Evolutionary conservation across 2,888 invertebrate genomes (phyloP), one percentile per base, ranked within the genome.

Genomic region (Ectropis crepuscularia): DNA sequence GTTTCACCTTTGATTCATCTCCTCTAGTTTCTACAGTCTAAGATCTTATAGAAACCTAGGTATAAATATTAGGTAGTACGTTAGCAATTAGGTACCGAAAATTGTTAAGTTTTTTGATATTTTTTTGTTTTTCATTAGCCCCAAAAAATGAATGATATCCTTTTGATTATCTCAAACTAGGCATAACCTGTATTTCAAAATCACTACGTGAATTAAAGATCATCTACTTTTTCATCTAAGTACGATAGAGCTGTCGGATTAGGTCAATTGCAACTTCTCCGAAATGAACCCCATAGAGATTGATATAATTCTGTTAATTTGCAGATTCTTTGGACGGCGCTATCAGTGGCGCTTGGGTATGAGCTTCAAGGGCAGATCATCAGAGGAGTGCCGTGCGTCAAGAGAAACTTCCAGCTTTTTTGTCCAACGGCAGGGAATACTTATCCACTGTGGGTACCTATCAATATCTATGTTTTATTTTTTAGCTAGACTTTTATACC

Each of bases 371-470:
- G 97, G 65, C 97, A 98, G 88, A 94, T 97, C 73, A 96, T 98
- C 79, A 94, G 96, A 85, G 98, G 98, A 71, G 96, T 97, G 77
- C 98, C 98, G 65, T 98, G 98, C 88, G 96, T 98, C 82, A 97
- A 97, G 89, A 94, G 96, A 76, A 95, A 96, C 86, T 97, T 96
- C 90, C 98, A 98, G 86, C 94, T 98, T 63, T 98, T 97, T 89
- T 98, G 98, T 87, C 97, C 98, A 42, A 97, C 97, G 41, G 97
- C 98, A 67, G 98, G 98, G 74, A 97, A 96, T 83, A 96, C 96
- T 67, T 98, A 98, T 92, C 98, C 98, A 76, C 94, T 96, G 98
- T 98, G 93, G 96, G 81, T 79, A 28, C 4, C 16, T 28, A 2
- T n/a, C n/a, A n/a, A n/a, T 28, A 4, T 28, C 16, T 28, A 28